These are phyloP conservation scores for Halictus ligatus DNA, from an alignment of 2,888 invertebrate species.

Conservation along the genomic window DNA sequence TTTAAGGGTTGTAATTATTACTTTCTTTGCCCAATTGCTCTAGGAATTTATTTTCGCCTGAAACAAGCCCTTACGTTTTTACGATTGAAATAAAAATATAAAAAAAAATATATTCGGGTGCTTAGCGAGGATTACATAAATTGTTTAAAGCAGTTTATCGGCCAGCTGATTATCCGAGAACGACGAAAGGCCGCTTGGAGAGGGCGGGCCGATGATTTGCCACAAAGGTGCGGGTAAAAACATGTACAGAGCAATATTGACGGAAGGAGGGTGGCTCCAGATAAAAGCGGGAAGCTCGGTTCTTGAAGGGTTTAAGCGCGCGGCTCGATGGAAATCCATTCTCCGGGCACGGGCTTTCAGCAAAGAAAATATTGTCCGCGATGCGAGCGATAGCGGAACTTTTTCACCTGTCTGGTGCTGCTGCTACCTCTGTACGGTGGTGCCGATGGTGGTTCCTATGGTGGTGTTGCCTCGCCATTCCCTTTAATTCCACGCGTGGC, in stretches of 20 bases:
- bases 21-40: neutral
- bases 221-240: slow-evolving; percentile 37
- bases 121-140: neutral
- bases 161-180: neutral
- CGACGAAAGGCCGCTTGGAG: neutral
- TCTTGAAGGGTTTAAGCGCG: slow-evolving; percentile 70
- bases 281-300: slow-evolving; percentile 59
- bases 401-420: slow-evolving; percentile 57
- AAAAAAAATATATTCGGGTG: no score
- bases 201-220: slow-evolving; percentile 14
- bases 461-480: slow-evolving; percentile 25
- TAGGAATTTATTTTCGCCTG: neutral
- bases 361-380: slow-evolving; percentile 73
- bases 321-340: slow-evolving; percentile 69
- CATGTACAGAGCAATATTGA: slow-evolving; percentile 53
- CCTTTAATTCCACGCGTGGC: slow-evolving; percentile 69
- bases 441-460: neutral
- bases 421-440: neutral
- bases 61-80: no score
- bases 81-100: no score
- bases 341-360: slow-evolving; percentile 65
- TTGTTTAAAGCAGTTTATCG: neutral
- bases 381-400: slow-evolving; percentile 62
- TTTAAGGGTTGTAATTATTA: no score
- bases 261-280: slow-evolving; percentile 44